Evolutionary conservation across 2,797 vertebrate genomes (phyloP).

Genomic region (Botia kubotai): DNA sequence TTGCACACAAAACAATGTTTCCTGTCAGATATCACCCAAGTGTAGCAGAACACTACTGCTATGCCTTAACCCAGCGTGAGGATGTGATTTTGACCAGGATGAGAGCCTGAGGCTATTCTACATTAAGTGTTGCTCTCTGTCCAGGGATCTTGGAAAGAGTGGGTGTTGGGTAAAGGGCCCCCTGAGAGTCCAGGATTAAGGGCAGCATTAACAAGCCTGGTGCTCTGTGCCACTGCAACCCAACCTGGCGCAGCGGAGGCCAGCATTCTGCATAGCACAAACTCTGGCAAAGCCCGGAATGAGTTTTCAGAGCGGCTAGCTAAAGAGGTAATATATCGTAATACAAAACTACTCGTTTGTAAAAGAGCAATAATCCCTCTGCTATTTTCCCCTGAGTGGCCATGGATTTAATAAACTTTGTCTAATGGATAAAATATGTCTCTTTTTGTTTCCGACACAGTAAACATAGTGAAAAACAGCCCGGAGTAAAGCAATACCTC

Average conservation of each 20-base stretch:
- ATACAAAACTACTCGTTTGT: slow-evolving; percentile 32
- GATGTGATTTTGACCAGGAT: slow-evolving; percentile 42
- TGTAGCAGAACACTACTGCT: not conserved
- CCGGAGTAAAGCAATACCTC: slow-evolving; percentile 25
- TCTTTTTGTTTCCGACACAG: slow-evolving; percentile 21
- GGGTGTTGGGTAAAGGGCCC: slow-evolving; percentile 48
- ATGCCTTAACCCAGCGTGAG: slow-evolving; percentile 14
- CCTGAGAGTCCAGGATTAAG: slow-evolving; percentile 59
- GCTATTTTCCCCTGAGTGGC: slow-evolving; percentile 8
- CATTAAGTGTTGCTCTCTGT: slow-evolving; percentile 9
- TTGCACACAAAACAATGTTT: slow-evolving; percentile 1
- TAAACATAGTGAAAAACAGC: slow-evolving; percentile 19
- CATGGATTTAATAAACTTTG: slow-evolving; percentile 33
- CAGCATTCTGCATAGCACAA: slow-evolving; percentile 15
- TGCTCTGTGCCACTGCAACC: slow-evolving; percentile 50
- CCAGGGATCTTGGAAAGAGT: slow-evolving; percentile 42
- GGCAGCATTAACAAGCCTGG: slow-evolving; percentile 53
- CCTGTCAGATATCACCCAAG: not conserved
- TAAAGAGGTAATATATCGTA: slow-evolving; percentile 30
- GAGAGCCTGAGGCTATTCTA: slow-evolving; percentile 51
- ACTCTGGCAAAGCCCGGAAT: slow-evolving; percentile 6
- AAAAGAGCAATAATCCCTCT: slow-evolving; percentile 27
- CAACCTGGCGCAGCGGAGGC: slow-evolving; percentile 36
- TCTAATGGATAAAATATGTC: slow-evolving; percentile 38
- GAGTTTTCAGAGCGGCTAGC: slow-evolving; percentile 4